Evolutionary conservation across 2,113 vertebrate species (phyloP).

Genomic region (Rhipidura dahli): DNA sequence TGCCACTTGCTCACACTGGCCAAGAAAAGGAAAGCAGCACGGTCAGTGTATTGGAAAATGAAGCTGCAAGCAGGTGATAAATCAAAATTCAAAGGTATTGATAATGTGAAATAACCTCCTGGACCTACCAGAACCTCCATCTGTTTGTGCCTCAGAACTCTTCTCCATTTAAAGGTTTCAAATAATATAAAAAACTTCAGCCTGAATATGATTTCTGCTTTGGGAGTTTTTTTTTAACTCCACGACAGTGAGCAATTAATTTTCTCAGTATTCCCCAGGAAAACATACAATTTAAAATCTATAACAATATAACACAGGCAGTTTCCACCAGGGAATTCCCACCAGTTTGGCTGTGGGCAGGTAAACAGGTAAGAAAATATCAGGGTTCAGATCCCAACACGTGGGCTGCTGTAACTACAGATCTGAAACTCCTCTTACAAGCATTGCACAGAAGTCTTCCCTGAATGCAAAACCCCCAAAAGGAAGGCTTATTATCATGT

Average conservation of each 20-base stretch:
- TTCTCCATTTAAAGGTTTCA: neutral
- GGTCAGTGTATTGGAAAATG: accelerated
- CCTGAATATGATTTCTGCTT: neutral
- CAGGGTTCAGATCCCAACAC: neutral
- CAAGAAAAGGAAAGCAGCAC: neutral
- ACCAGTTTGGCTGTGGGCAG: neutral
- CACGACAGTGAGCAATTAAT: neutral
- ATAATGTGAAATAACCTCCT: neutral
- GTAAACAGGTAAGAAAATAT: neutral
- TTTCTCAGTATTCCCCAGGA: neutral
- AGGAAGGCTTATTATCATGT: neutral
- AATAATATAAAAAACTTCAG: neutral
- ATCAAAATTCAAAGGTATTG: neutral
- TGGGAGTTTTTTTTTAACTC: neutral
- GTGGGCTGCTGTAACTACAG: neutral
- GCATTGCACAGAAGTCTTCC: neutral
- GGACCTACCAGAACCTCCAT: neutral
- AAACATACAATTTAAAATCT: neutral
- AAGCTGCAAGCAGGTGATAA: neutral
- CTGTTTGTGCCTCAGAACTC: neutral
- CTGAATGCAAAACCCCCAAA: neutral
- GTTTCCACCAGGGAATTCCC: neutral
- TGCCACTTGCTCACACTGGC: neutral
- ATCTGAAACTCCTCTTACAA: neutral
- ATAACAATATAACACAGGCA: neutral